These are phyloP conservation scores for Brachypterus glaber DNA, from an alignment of 2,888 invertebrate genomes.

Conservation along the genomic window DNA sequence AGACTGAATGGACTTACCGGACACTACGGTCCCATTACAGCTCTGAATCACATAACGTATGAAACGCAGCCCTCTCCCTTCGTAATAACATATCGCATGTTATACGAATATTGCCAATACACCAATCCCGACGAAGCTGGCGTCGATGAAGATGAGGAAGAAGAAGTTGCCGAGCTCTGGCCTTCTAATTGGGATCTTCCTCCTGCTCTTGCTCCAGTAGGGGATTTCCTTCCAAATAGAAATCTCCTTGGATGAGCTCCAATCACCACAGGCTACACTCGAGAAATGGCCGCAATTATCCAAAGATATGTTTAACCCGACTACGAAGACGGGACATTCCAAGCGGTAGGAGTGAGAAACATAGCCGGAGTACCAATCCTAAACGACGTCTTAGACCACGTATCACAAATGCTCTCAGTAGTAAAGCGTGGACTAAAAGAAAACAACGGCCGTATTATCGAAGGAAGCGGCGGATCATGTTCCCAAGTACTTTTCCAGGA, in stretches of 20 bases:
- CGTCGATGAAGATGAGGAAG: too few species aligned
- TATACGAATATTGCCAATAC: background rate
- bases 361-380: background rate
- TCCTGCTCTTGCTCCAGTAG: too few species aligned
- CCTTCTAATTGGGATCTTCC: too few species aligned
- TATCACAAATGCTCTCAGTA: constrained; percentile 1
- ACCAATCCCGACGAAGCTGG: too few species aligned
- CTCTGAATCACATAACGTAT: background rate
- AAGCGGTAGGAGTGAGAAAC: too few species aligned
- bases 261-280: too few species aligned
- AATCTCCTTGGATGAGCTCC: too few species aligned
- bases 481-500: background rate
- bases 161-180: too few species aligned
- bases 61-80: constrained; percentile 1
- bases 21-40: background rate
- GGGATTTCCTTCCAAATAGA: too few species aligned
- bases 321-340: too few species aligned
- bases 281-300: too few species aligned
- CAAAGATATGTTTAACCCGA: too few species aligned
- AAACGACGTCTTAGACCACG: background rate
- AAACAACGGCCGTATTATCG: background rate
- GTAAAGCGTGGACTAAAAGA: background rate
- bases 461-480: constrained; percentile 1
- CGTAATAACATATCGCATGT: constrained; percentile 1
- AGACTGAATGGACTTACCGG: background rate